A percentile compares a stretch with the other conserved stretches of the same genome.
Evolutionary conservation across 2,888 invertebrate species (phyloP).

Genomic region (Pyrrhia umbra): DNA sequence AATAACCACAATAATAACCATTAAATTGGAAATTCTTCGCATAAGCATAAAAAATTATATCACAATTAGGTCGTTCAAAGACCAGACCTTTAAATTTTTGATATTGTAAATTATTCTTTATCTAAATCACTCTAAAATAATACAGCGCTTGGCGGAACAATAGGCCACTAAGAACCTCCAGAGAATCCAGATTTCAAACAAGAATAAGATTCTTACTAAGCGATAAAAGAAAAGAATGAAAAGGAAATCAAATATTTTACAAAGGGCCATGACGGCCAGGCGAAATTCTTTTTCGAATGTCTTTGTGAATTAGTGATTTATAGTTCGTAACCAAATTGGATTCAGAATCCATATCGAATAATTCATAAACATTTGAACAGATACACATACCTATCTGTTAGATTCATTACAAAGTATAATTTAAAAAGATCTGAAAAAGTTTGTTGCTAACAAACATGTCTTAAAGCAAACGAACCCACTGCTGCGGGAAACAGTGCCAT

Average conservation of each 20-base stretch:
- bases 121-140: slow-evolving; percentile 2
- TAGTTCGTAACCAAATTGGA: slow-evolving; percentile 9
- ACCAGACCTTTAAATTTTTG: not conserved
- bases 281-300: slow-evolving; percentile 1
- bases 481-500: slow-evolving; percentile 31
- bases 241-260: slow-evolving; percentile 17
- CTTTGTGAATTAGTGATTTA: slow-evolving; percentile 21
- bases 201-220: slow-evolving; percentile 17
- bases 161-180: slow-evolving; percentile 4
- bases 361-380: not conserved
- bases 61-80: not conserved
- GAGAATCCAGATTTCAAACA: slow-evolving; percentile 11
- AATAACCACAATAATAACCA: too few species aligned
- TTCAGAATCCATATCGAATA: slow-evolving; percentile 10
- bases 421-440: slow-evolving; percentile 18
- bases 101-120: not conserved
- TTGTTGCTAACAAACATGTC: slow-evolving; percentile 34
- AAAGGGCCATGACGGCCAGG: slow-evolving; percentile 16
- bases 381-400: not conserved
- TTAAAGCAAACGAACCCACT: slow-evolving; percentile 30
- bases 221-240: slow-evolving; percentile 10
- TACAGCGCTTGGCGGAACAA: slow-evolving; percentile 16
- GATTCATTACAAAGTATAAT: not conserved
- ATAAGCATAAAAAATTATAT: too few species aligned
- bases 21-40: too few species aligned